Evolutionary conservation across 2,113 vertebrate genomes (phyloP), one percentile per base, ranked within the genome.

Genomic region (Psettodes erumei): DNA sequence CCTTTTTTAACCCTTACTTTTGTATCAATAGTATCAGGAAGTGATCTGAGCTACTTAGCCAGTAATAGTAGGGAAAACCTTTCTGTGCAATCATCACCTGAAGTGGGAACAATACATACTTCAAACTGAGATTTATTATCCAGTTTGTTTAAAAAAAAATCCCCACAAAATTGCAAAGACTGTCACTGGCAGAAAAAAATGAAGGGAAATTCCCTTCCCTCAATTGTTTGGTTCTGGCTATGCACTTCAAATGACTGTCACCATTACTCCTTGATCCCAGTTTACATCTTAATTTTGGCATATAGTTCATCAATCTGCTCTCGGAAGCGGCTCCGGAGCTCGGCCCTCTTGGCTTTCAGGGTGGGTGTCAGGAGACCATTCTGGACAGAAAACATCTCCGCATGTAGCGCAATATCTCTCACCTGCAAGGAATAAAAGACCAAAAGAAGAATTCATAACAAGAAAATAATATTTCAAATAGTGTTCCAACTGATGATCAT

Each of bases 291-390:
- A 87, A 96, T 93, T 79, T 94, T 96, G 60, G 96, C 90, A 80
- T 99, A 99, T 13, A 99, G 95, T 93, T 96, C 94, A 69, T 95
- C 92, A 33, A 99, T 97, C 84, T 97, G 93, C 16, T 95, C 85
- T 87, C 93, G 91, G 91, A 99, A 99, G 79, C 71, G 83, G 63
- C 78, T 96, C 42, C 92, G 94, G 8, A 99, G 92, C 50, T 98
- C 96, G 0, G 91, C 84, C 90, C 98, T 94, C 90, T 98, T 99
- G 0, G 97, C 94, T 91, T 99, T 99, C 92, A 99, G 88, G 0
- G 97, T 99, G 30, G 98, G 97, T 1, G 98, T 99, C 75, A 99
- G 91, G 47, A 99, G 93, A 76, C 97, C 97, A 0, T 97, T 99
- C 85, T 98, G 94, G 28, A 98, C 12, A 6, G 96, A 94, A 90